A percentile compares a stretch with the other conserved stretches of the same genome.
Evolutionary conservation across 1,140 invertebrate species (phyloP).

Genomic region (Papilio dardanus): DNA sequence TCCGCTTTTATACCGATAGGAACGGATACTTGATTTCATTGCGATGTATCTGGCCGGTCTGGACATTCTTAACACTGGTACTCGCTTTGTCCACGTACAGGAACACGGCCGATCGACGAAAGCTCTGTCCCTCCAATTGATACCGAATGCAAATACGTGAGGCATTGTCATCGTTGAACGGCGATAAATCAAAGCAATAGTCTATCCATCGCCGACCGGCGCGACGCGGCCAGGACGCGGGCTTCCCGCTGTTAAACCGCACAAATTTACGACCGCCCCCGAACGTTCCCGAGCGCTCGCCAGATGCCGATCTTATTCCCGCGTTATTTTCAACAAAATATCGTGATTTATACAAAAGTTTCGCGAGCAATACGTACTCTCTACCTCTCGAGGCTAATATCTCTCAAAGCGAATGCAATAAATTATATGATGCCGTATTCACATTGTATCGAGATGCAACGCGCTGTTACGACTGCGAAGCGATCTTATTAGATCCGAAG

Average conservation of each 20-base stretch:
- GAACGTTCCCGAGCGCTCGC: slow-evolving; percentile 60
- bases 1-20: background rate
- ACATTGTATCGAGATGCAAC: slow-evolving; percentile 21
- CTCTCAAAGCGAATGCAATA: slow-evolving; percentile 42
- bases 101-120: slow-evolving; percentile 27
- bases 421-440: slow-evolving; percentile 38
- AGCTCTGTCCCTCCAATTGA: slow-evolving; percentile 45
- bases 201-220: slow-evolving; percentile 68
- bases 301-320: slow-evolving; percentile 70
- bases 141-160: slow-evolving; percentile 51
- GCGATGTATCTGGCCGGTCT: background rate
- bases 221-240: slow-evolving; percentile 49
- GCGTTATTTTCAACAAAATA: slow-evolving; percentile 79
- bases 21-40: background rate
- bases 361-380: slow-evolving; percentile 27
- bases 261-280: slow-evolving; percentile 79
- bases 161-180: slow-evolving; percentile 56
- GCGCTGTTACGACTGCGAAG: background rate
- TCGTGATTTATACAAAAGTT: slow-evolving; percentile 77
- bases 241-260: slow-evolving; percentile 74
- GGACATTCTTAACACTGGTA: slow-evolving; percentile 7
- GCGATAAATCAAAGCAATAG: slow-evolving; percentile 70
- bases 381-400: slow-evolving; percentile 43
- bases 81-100: background rate
- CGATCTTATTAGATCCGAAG: slow-evolving; percentile 33